Percentiles rank a stretch among this genome's conserved stretches.
phyloP scores from a whole-genome alignment of 2,113 vertebrate genomes.

The Carassius auratus region DNA sequence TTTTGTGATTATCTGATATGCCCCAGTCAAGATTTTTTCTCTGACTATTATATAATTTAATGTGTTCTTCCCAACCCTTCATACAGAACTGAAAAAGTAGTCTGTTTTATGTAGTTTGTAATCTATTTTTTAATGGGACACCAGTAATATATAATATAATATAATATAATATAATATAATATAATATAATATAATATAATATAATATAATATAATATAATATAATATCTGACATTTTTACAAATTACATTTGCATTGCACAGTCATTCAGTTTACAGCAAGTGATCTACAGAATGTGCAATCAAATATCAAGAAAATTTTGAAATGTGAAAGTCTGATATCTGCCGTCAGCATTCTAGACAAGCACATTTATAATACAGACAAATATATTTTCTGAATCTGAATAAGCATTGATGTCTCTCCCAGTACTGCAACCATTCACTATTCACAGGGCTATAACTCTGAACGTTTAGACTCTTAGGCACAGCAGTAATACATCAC shows the following conservation, averaged over 20 bases:
- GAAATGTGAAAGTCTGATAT: not conserved
- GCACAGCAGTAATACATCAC: not conserved
- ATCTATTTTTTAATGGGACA: too few relatives aligned
- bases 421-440: not conserved
- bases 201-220: not conserved
- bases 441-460: constrained; percentile 5
- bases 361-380: not conserved
- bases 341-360: not conserved
- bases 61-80: not conserved
- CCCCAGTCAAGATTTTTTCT: too few relatives aligned
- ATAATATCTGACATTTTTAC: not conserved
- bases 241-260: not conserved
- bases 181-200: not conserved
- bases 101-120: not conserved
- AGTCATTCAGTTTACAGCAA: not conserved
- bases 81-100: constrained; percentile 27
- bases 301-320: not conserved
- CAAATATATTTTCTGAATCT: not conserved
- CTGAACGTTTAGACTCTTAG: not conserved
- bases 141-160: too few relatives aligned
- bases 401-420: not conserved
- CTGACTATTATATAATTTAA: not conserved
- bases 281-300: not conserved
- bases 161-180: not conserved
- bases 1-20: too few relatives aligned